Evolutionary conservation across 2,888 invertebrate genomes (phyloP).

Genomic region (Drosophila multiciliata): DNA sequence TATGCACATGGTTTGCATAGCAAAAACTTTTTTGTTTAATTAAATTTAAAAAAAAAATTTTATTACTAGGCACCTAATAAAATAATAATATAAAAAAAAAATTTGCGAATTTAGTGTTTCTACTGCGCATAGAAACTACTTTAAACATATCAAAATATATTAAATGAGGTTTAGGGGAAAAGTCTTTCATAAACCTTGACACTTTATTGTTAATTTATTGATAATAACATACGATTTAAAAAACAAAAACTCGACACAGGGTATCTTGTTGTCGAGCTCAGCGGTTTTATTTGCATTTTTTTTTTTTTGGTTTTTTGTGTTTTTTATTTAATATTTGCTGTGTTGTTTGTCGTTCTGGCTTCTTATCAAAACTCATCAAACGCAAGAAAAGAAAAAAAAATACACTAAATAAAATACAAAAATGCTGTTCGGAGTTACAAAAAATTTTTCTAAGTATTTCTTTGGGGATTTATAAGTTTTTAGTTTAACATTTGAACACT

Average conservation of each 20-base stretch:
- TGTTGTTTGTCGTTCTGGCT: constrained; percentile 28
- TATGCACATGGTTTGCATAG: not conserved
- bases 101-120: fast-evolving
- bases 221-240: not conserved
- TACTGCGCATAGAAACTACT: not conserved
- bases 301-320: not conserved
- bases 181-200: not conserved
- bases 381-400: constrained; percentile 6
- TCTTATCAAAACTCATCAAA: constrained; percentile 58
- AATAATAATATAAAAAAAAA: not conserved
- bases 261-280: not conserved
- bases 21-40: no score
- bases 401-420: not conserved
- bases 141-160: not conserved
- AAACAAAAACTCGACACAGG: not conserved
- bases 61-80: not conserved
- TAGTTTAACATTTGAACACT: not conserved
- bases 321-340: constrained; percentile 28
- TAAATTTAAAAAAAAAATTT: not conserved
- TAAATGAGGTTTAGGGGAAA: not conserved
- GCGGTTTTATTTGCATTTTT: not conserved
- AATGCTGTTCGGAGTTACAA: not conserved
- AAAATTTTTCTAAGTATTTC: not conserved
- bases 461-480: not conserved
- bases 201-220: not conserved